Evolutionary conservation across 2,113 vertebrate species (phyloP), one percentile per base, ranked within the genome.

Genomic region (Leucoraja erinaceus): DNA sequence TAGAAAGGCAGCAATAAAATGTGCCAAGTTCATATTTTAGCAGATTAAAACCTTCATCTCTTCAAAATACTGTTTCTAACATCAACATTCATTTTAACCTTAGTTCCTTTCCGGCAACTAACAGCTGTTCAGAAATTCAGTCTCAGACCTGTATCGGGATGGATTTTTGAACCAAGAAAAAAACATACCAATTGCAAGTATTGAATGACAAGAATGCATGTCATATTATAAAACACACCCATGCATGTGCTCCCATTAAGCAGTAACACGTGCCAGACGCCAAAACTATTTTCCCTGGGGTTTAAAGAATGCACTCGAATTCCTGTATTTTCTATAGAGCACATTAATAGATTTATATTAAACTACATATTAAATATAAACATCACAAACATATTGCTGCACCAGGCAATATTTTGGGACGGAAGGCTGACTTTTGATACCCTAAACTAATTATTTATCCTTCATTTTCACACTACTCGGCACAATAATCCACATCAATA

Each of bases 341-440:
- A 74, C 12, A 25, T 68, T 90, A 70, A 68, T 31, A 18, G 33
- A 38, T 90, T 68, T 25, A 59, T 84, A 74, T 91, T 72, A 47
- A 91, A 91, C 47, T 91, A 72, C 38, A 79, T 38, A 25, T 47
- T 70, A 33, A 72, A 91, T 70, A 91, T 91, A 90, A 90, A 90
- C n/a, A 74, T 91, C 38, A 54, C 90, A 91, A 91, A 91, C 72
- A 72, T 91, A 91, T 74, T 47, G 33, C 63, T 47, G 33, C 63
- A 18, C 16, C 68, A 18, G 56, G 81, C 81, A 88, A 63, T 33
- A 31, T 88, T 72, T 91, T 74, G 33, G 22, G 90, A 12, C 68
- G 5, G 22, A 91, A 90, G 61, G 31, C 14, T 66, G 14, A 90
- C 63, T 31, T 56, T 63, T 63, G 86, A 66, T 66, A 8, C 11